These are phyloP conservation scores for Muscicapa striata DNA, from an alignment of 2,797 vertebrate species.

Conservation along the genomic window DNA sequence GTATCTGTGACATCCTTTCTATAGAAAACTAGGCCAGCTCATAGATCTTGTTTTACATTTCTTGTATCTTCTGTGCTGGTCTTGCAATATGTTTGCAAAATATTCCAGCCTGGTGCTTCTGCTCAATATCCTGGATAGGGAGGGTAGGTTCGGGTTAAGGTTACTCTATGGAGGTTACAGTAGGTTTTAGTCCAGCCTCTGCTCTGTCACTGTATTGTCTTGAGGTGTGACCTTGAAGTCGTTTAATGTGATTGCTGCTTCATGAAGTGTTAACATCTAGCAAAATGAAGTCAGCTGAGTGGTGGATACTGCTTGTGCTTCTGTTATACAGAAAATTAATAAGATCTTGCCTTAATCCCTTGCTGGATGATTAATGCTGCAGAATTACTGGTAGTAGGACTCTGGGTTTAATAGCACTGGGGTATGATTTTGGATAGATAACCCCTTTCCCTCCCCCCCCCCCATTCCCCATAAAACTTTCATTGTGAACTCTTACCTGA, in stretches of 20 bases:
- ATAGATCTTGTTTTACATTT: not conserved
- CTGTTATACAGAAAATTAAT: not conserved
- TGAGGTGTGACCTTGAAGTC: not conserved
- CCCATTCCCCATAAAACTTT: no score
- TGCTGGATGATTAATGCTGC: not conserved
- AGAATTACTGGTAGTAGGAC: not conserved
- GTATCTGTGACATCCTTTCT: not conserved
- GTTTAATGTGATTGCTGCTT: not conserved
- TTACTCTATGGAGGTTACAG: not conserved
- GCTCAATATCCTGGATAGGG: not conserved
- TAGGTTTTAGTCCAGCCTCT: not conserved
- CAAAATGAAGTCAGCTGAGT: not conserved
- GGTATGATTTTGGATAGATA: not conserved
- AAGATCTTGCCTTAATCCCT: not conserved
- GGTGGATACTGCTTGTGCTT: not conserved
- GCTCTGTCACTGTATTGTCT: not conserved
- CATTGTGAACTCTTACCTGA: not conserved
- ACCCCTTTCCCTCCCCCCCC: not conserved
- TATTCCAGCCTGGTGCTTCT: not conserved
- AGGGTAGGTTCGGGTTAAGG: not conserved
- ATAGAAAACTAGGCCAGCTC: not conserved
- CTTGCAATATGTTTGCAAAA: not conserved
- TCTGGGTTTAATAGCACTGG: not conserved
- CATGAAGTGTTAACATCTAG: not conserved
- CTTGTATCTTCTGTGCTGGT: not conserved